Evolutionary conservation across 2,113 vertebrate species (phyloP).

Genomic region (Ageneiosus marmoratus): DNA sequence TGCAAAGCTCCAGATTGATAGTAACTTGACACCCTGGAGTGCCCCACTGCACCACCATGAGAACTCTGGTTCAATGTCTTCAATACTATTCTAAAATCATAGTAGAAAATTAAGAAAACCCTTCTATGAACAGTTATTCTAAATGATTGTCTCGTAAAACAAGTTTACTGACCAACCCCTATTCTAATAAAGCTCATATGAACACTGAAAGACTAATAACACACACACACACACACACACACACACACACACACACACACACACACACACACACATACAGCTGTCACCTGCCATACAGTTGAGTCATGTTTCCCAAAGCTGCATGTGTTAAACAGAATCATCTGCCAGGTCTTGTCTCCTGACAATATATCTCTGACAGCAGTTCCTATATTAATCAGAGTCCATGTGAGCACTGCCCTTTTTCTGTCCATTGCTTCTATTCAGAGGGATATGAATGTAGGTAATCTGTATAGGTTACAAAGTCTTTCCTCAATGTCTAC

Average conservation of each 20-base stretch:
- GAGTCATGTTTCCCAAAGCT: constrained; percentile 40
- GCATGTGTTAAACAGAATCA: constrained; percentile 35
- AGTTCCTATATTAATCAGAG: constrained; percentile 13
- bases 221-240: not conserved
- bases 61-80: not conserved
- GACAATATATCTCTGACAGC: constrained; percentile 27
- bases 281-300: constrained; percentile 28
- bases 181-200: not conserved
- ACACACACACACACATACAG: constrained; percentile 18
- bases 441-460: not conserved
- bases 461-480: not conserved
- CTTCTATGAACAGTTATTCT: not conserved
- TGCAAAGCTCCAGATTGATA: not conserved
- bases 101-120: not conserved
- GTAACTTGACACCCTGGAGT: constrained; percentile 3
- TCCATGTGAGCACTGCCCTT: not conserved
- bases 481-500: not conserved
- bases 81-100: not conserved
- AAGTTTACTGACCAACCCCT: not conserved
- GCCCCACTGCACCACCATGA: not conserved
- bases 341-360: constrained; percentile 43
- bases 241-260: not conserved
- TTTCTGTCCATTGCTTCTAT: not conserved
- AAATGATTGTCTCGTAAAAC: not conserved
- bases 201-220: not conserved